Percentiles rank a stretch among this genome's conserved stretches.
Conservation (phyloP, 2,888 invertebrate genomes). For the Xylocampa areola region DNA sequence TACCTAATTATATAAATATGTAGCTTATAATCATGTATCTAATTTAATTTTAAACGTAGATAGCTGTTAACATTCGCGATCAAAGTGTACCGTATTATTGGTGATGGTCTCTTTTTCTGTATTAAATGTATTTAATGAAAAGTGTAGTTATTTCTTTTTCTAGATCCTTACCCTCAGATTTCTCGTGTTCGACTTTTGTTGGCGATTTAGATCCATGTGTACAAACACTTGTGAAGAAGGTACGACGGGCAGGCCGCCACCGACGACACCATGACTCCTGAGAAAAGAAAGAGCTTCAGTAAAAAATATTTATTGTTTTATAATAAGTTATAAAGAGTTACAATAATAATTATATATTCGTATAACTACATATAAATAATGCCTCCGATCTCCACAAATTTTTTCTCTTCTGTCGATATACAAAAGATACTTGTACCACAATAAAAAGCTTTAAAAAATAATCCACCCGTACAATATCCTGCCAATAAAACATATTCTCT, state of each 20-base stretch:
- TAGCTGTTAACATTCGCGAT: conserved; percentile 68
- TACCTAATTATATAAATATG: conserved; percentile 73
- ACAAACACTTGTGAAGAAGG: conserved; percentile 82
- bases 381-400: too few species aligned
- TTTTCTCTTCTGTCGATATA: too few species aligned
- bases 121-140: conserved; percentile 77
- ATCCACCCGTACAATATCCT: too few species aligned
- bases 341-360: too few species aligned
- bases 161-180: conserved; percentile 83
- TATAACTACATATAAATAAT: too few species aligned
- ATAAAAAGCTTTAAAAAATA: too few species aligned
- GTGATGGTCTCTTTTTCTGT: conserved; percentile 85
- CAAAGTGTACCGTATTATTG: conserved; percentile 77
- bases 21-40: conserved; percentile 74
- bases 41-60: conserved; percentile 66
- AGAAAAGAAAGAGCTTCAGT: conserved; percentile 62
- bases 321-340: not conserved
- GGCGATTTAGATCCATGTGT: conserved; percentile 82
- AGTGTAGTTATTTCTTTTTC: conserved; percentile 52
- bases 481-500: too few species aligned
- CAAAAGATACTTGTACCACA: too few species aligned
- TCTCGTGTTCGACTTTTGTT: conserved; percentile 81
- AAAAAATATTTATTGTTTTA: conserved; percentile 2
- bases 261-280: conserved; percentile 92
- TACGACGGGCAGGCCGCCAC: conserved; percentile 88